These are phyloP conservation scores for Amphiprion clarkii DNA, from an alignment of 2,797 vertebrate species.

Conservation along the genomic window DNA sequence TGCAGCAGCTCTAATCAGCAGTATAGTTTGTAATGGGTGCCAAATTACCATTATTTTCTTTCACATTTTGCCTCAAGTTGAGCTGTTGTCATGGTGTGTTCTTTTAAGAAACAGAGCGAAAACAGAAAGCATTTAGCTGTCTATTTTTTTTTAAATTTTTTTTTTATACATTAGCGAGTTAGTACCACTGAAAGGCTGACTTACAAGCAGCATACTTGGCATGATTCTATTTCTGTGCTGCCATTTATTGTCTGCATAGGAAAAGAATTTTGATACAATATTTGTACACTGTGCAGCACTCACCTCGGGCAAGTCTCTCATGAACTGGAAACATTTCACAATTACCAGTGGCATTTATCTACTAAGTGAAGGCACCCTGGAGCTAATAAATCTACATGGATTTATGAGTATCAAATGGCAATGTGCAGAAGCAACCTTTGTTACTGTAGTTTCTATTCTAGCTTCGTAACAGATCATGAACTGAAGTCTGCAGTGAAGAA, in stretches of 20 bases:
- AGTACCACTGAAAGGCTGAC: too few relatives aligned
- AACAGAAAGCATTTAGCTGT: background rate
- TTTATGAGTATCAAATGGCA: background rate
- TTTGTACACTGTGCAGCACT: background rate
- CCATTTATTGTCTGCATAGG: background rate
- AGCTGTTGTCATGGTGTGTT: background rate
- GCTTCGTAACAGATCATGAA: background rate
- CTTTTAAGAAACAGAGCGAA: background rate
- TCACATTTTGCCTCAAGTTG: background rate
- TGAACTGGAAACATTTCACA: conserved; percentile 11
- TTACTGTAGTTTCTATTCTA: background rate
- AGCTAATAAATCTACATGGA: conserved; percentile 17
- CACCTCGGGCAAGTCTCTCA: conserved; percentile 2
- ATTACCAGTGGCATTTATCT: conserved; percentile 23
- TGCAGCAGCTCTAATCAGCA: background rate
- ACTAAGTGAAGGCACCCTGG: background rate
- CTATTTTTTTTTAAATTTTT: too few relatives aligned
- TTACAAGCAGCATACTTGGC: background rate
- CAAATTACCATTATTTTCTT: conserved; percentile 10
- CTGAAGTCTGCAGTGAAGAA: background rate
- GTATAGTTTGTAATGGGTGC: background rate
- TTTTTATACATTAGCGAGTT: too few relatives aligned
- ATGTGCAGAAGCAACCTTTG: background rate
- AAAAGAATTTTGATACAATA: conserved; percentile 2
- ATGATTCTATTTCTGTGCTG: background rate